Evolutionary conservation across 2,113 vertebrate genomes (phyloP).

Genomic region (Morone chrysops): DNA sequence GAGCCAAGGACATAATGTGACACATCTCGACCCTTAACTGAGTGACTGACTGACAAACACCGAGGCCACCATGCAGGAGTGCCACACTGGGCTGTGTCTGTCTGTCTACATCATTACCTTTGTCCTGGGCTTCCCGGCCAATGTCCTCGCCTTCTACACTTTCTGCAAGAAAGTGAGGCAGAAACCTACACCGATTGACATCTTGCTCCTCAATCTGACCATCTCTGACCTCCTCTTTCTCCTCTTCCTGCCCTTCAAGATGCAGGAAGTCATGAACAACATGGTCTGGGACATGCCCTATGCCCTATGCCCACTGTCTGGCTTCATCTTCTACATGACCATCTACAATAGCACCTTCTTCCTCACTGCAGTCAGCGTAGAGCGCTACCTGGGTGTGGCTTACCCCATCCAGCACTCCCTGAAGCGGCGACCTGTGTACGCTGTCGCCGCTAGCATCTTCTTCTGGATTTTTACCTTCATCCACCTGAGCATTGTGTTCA

Average conservation of each 20-base stretch:
- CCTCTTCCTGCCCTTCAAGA: conserved; percentile 91
- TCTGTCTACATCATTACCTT: conserved; percentile 88
- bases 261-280: conserved; percentile 81
- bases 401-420: conserved; percentile 89
- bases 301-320: conserved; percentile 84
- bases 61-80: conserved; percentile 62
- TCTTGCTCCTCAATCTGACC: conserved; percentile 92
- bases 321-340: conserved; percentile 90
- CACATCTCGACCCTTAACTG: conserved; percentile 27
- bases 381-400: conserved; percentile 91
- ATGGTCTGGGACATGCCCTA: conserved; percentile 84
- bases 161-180: conserved; percentile 85
- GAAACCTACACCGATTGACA: conserved; percentile 85
- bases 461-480: conserved; percentile 86
- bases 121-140: conserved; percentile 87
- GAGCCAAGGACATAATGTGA: conserved; percentile 53
- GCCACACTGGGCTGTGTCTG: conserved; percentile 80
- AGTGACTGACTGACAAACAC: conserved; percentile 5
- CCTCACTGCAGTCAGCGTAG: conserved; percentile 89
- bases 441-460: conserved; percentile 80
- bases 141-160: conserved; percentile 87
- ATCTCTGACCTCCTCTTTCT: conserved; percentile 90
- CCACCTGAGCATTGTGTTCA: conserved; percentile 88
- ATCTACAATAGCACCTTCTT: conserved; percentile 92
- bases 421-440: conserved; percentile 78